Evolutionary conservation across 2,888 invertebrate species (phyloP).

Genomic region (Lottia gigantea): DNA sequence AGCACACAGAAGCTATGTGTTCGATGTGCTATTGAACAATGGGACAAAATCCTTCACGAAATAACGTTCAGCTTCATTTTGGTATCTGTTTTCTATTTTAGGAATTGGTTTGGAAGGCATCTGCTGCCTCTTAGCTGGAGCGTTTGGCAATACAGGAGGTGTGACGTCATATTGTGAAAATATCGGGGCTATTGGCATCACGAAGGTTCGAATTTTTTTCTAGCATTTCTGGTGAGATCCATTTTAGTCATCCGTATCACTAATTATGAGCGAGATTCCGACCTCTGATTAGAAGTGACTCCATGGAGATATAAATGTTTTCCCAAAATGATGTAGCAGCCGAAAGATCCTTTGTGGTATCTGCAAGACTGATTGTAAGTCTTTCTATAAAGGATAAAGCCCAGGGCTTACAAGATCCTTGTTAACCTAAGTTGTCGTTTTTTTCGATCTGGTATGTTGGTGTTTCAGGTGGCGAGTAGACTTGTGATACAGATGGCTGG

Average conservation of each 20-base stretch:
- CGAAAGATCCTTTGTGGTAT: background rate
- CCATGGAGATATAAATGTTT: too few relatives aligned
- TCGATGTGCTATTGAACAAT: too few relatives aligned
- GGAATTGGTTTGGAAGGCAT: constrained; percentile 79
- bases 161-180: constrained; percentile 92
- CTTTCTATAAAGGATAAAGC: background rate
- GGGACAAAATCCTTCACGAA: too few relatives aligned
- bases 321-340: too few relatives aligned
- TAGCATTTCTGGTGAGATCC: too few relatives aligned
- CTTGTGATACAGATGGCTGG: constrained; percentile 69
- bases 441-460: background rate
- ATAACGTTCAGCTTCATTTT: background rate
- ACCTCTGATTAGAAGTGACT: too few relatives aligned
- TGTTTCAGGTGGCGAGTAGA: constrained; percentile 67
- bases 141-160: constrained; percentile 88
- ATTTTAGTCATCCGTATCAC: too few relatives aligned
- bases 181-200: constrained; percentile 89
- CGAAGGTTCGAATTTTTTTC: constrained; percentile 73
- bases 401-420: background rate
- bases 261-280: too few relatives aligned
- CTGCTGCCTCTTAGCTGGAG: constrained; percentile 84
- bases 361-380: background rate
- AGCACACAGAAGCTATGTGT: too few relatives aligned
- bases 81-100: constrained; percentile 25
- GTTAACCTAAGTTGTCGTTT: background rate